Evolutionary conservation across 1,140 invertebrate species (phyloP).

Genomic region (Rhopalosiphum padi): DNA sequence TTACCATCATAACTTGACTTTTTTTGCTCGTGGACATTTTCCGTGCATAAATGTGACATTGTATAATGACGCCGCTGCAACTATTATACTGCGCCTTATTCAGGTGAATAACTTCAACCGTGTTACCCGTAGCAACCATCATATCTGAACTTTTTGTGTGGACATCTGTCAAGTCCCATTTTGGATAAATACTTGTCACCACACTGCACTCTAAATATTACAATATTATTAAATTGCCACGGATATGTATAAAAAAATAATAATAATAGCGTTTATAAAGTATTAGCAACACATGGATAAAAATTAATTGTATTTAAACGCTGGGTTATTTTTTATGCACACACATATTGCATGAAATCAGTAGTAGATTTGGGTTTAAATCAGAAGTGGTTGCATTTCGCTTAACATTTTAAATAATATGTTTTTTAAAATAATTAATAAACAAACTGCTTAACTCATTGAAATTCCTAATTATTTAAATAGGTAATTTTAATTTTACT

Average conservation of each 20-base stretch:
- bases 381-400: neutral
- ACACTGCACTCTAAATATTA: neutral
- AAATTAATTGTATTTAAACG: neutral
- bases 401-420: neutral
- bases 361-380: neutral
- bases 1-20: neutral
- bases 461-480: too few relatives aligned
- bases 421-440: neutral
- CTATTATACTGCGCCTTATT: neutral
- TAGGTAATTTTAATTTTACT: neutral
- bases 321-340: neutral
- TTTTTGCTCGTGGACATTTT: neutral
- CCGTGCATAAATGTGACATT: neutral
- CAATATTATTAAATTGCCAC: too few relatives aligned
- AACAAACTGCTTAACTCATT: neutral
- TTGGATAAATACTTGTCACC: slow-evolving; percentile 1
- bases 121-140: slow-evolving; percentile 23
- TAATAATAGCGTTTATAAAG: neutral
- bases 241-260: neutral
- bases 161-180: neutral
- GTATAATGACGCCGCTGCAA: neutral
- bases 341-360: neutral
- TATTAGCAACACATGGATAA: neutral
- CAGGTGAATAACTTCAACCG: neutral
- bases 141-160: neutral